Conservation (phyloP, 2,113 vertebrate species). For the Sphyrna mokarran region DNA sequence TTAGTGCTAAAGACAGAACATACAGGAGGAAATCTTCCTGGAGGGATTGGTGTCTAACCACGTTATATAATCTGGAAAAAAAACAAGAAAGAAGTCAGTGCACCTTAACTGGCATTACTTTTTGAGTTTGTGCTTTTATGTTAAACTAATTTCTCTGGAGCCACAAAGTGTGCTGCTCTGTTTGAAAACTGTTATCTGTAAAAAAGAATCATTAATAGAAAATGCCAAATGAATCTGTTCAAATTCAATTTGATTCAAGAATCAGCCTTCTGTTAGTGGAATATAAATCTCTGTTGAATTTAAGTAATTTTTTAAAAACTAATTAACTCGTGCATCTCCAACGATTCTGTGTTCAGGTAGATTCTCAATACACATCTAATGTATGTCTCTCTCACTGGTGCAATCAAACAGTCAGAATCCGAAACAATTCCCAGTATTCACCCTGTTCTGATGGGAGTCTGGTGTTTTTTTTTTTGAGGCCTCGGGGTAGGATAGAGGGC, state of each 20-base stretch:
- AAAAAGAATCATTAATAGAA: conserved; percentile 45
- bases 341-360: neutral
- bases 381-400: too few species aligned
- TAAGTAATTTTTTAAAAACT: conserved; percentile 39
- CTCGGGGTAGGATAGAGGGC: too few species aligned
- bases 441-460: too few species aligned
- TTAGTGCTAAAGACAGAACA: conserved; percentile 51
- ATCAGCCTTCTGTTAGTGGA: conserved; percentile 36
- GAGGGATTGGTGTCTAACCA: conserved; percentile 57
- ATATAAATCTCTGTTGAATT: conserved; percentile 42
- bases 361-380: neutral
- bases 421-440: neutral
- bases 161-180: conserved; percentile 45
- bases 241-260: neutral
- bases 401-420: neutral
- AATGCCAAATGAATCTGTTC: conserved; percentile 45
- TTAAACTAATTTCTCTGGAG: conserved; percentile 53
- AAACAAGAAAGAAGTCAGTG: conserved; percentile 61
- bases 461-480: too few species aligned
- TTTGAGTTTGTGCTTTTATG: conserved; percentile 38
- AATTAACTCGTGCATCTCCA: conserved; percentile 38
- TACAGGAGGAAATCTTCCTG: conserved; percentile 55
- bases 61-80: conserved; percentile 57
- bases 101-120: conserved; percentile 56
- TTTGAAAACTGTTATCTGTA: conserved; percentile 51